Evolutionary conservation across 2,888 invertebrate genomes (phyloP).

Genomic region (Nephrotoma appendiculata): DNA sequence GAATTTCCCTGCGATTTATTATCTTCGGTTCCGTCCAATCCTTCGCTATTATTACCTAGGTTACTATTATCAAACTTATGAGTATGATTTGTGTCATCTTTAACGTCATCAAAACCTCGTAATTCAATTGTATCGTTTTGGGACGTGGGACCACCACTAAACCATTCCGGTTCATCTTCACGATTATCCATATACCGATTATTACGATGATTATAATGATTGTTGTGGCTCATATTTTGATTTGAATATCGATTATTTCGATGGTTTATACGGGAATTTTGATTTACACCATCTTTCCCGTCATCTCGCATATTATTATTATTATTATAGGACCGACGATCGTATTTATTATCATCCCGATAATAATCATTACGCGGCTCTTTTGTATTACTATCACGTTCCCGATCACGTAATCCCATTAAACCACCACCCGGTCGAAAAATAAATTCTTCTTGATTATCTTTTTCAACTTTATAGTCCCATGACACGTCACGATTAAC

Average conservation of each 20-base stretch:
- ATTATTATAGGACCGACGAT: constrained; percentile 18
- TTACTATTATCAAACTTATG: constrained; percentile 10
- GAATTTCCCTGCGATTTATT: neutral
- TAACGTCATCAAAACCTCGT: constrained; percentile 69
- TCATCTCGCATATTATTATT: constrained; percentile 7
- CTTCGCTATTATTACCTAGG: constrained; percentile 9
- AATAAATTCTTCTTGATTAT: constrained; percentile 18
- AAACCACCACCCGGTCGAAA: constrained; percentile 20
- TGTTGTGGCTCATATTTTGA: constrained; percentile 26
- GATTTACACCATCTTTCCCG: constrained; percentile 12
- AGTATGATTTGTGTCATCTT: neutral
- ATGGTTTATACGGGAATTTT: constrained; percentile 13
- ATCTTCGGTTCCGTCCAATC: neutral
- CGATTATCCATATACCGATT: constrained; percentile 42
- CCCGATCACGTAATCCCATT: constrained; percentile 8
- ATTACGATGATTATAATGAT: constrained; percentile 12
- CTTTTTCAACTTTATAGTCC: constrained; percentile 31
- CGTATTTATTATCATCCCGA: constrained; percentile 31
- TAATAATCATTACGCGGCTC: constrained; percentile 39
- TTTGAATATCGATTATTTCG: constrained; percentile 1
- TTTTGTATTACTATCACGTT: constrained; percentile 9
- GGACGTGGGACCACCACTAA: constrained; percentile 77
- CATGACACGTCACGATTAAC: constrained; percentile 43
- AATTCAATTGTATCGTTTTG: constrained; percentile 86
- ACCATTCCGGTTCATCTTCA: constrained; percentile 84